Conservation (phyloP, 2,113 vertebrate species). For the Amblyornis subalaris region DNA sequence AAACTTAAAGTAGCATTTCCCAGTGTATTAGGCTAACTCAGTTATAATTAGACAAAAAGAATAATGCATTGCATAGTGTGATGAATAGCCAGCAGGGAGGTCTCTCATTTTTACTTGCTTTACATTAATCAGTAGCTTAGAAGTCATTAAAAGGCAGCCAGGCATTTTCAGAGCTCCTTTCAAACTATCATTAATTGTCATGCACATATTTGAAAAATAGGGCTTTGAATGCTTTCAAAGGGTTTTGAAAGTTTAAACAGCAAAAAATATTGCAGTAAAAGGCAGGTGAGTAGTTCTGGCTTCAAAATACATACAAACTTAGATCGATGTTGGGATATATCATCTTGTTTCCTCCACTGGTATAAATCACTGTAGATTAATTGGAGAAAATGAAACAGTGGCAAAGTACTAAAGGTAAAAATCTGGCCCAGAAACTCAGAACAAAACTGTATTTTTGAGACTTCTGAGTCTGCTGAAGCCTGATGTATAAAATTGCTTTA, state of each 20-base stretch:
- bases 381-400: background rate
- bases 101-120: constrained; percentile 15
- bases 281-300: background rate
- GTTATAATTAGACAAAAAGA: background rate
- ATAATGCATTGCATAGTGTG: background rate
- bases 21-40: background rate
- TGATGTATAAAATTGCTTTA: background rate
- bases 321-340: background rate
- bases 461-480: background rate
- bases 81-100: background rate
- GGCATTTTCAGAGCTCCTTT: constrained; percentile 28
- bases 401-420: background rate
- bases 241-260: background rate
- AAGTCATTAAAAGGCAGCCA: constrained; percentile 8
- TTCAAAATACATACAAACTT: background rate
- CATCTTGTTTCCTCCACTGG: background rate
- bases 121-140: constrained; percentile 42
- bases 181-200: background rate
- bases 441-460: background rate
- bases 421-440: background rate
- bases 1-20: constrained; percentile 22
- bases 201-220: background rate
- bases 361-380: constrained; percentile 11
- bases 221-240: background rate
- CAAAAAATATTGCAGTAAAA: background rate